These are phyloP conservation scores for Acromyrmex charruanus DNA, from an alignment of 1,140 invertebrate species.

Conservation along the genomic window DNA sequence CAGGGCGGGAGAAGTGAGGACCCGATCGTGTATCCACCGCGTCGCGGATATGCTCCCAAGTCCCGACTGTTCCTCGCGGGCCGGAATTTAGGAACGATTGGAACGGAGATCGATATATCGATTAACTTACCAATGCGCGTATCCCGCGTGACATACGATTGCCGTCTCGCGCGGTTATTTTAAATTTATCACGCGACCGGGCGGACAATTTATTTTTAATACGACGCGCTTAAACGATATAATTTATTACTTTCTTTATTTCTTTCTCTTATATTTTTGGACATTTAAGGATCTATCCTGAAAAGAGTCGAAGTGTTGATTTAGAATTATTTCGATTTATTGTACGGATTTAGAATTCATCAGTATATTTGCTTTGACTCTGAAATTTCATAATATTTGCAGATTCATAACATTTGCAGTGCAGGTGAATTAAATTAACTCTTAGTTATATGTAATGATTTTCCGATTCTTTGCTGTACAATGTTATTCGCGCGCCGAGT, in stretches of 20 bases:
- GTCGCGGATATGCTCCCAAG: slow-evolving; percentile 73
- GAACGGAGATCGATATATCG: slow-evolving; percentile 12
- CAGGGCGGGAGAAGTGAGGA: neutral
- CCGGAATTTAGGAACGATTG: slow-evolving; percentile 47
- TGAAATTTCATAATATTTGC: no score
- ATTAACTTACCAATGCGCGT: slow-evolving; percentile 26
- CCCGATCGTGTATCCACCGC: slow-evolving; percentile 69
- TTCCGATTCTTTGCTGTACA: no score
- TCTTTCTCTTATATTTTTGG: neutral
- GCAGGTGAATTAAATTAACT: no score
- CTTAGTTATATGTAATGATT: no score
- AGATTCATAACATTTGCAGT: no score
- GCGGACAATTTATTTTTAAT: slow-evolving; percentile 11
- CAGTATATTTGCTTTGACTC: no score
- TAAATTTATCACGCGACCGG: slow-evolving; percentile 10
- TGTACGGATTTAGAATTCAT: neutral
- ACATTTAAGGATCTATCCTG: neutral
- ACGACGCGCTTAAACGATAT: neutral
- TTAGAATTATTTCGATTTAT: neutral
- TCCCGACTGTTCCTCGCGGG: neutral
- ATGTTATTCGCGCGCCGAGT: no score
- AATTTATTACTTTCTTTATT: neutral
- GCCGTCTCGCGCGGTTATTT: slow-evolving; percentile 29
- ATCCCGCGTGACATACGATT: neutral
- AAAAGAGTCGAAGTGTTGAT: neutral